Percentiles rank a stretch among this genome's conserved stretches.
Evolutionary conservation across 1,140 invertebrate genomes (phyloP).

Genomic region (Bombus consobrinus): DNA sequence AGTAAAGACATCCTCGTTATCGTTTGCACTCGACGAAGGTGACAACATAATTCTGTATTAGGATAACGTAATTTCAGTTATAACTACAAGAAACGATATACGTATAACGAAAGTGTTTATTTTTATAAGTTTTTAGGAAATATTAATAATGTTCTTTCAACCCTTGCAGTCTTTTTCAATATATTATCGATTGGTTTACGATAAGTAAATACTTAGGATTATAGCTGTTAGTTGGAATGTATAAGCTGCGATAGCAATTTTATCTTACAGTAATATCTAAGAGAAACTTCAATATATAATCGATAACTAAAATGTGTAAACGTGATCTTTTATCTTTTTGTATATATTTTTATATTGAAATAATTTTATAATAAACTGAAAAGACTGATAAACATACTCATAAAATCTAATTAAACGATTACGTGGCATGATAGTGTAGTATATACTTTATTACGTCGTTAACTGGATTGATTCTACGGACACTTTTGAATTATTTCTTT

Average conservation of each 20-base stretch:
- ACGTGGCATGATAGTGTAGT: background rate
- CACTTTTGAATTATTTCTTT: background rate
- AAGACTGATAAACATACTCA: no score
- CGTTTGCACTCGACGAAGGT: background rate
- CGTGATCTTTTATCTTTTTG: background rate
- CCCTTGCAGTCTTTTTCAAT: background rate
- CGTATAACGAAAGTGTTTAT: background rate
- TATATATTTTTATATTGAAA: background rate
- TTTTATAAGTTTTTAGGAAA: background rate
- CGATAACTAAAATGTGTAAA: no score
- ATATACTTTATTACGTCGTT: background rate
- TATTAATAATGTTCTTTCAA: background rate
- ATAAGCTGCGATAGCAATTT: no score
- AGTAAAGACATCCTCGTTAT: background rate
- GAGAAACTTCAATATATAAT: no score
- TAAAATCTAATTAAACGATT: background rate
- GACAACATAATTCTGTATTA: constrained; percentile 5
- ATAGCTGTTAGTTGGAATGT: no score
- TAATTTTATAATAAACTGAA: no score
- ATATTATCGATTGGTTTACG: background rate
- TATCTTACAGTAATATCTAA: accelerated
- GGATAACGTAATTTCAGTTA: background rate
- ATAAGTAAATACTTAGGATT: no score
- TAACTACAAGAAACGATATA: background rate
- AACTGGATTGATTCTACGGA: background rate